Evolutionary conservation across 1,140 invertebrate species (phyloP), one percentile per base, ranked within the genome.

Genomic region (Lordiphosa stackelbergi): DNA sequence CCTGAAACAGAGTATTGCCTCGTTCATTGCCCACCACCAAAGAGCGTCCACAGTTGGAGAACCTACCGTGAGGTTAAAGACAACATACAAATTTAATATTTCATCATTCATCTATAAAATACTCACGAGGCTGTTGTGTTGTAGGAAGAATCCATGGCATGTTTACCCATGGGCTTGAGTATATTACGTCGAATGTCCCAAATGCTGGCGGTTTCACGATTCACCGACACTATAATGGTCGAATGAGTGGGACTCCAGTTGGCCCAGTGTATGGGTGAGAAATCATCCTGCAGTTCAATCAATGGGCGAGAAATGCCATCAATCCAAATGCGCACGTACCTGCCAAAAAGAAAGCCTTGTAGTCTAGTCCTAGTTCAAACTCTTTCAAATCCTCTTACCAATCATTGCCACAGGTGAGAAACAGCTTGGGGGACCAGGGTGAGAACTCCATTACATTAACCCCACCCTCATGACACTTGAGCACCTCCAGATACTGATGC

Each of bases 391-490:
- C 3, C 8, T 3, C 88, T 13, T 85, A 90, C 91, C 93, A 95
- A 86, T 97, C 96, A 13, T 94, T 94, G 36, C 95, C 95, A 73
- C 94, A 95, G 0, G 95, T 95, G 0, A 95, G 88, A 61, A 94
- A 93, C 10, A 97, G 89, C 45, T 92, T 91, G 0, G 91, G 88
- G 81, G 94, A 93, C 88, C 93, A 96, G 0, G 92, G 92, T 4
- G 95, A 97, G 89, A 93, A 95, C 42, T 92, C 88, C 46, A 97
- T 91, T 10, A 89, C 90, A 74, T 94, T 94, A 0, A 97, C 91
- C 0, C 94, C 92, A 8, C 95, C 95, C 24, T 94, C 90, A 77
- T 97, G 96, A 0, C 94, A 94, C 47, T 91, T 87, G 52, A 93
- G 93, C 0, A 93, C 92, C 28, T 92, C 91, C 22, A 94, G 90